Base-by-base conservation (phyloP, 2,797 vertebrate genomes). In the Sebastes goodei region DNA sequence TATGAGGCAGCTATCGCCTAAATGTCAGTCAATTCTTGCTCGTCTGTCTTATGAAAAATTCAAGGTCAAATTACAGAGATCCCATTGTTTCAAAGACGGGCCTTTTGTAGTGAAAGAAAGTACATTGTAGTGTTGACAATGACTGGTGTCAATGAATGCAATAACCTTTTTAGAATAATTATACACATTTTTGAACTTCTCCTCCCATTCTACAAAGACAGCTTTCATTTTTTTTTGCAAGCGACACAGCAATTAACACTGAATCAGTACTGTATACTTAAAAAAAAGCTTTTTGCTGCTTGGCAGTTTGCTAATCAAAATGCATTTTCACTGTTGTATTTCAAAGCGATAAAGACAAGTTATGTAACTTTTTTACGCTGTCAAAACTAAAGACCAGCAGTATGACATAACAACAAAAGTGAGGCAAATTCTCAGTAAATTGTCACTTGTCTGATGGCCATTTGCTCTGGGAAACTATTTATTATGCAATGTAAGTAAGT, bases 11-110 rank as follows among this genome's bases (percentile, higher is more conserved):
- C 85, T 76, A 86, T 82, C 76, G 84, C 80, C 66, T 92, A 90
- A 93, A 94, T 87, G 91, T 91, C 93, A 91, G 49, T 91, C 88
- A 88, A 81, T 88, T 84, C 69, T 71, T 71, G 49, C 77, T 80
- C 75, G 30, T 78, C 55, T 87, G 32, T 73, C 74, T 80, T 74
- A 82, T 88, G 35, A 90, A 89, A 89, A 73, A 91, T 85, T 91
- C 85, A 92, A 83, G 82, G 88, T 89, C 74, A 92, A 90, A 86
- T 89, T 80, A 66, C 61, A 3, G 60, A 73, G 71, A 67, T 62
- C 68, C 62, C 33, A 65, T 82, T 84, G 67, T 83, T 81, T 74
- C 62, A 73, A 78, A 56, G 30, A 67, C 3, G 17, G 53, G 53
- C 20, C 5, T 83, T 62, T 30, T 80, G 63, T 76, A 38, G n/a